A percentile compares a stretch with the other conserved stretches of the same genome.
Conservation (phyloP, 1,140 invertebrate species). For the Hyles vespertilio region DNA sequence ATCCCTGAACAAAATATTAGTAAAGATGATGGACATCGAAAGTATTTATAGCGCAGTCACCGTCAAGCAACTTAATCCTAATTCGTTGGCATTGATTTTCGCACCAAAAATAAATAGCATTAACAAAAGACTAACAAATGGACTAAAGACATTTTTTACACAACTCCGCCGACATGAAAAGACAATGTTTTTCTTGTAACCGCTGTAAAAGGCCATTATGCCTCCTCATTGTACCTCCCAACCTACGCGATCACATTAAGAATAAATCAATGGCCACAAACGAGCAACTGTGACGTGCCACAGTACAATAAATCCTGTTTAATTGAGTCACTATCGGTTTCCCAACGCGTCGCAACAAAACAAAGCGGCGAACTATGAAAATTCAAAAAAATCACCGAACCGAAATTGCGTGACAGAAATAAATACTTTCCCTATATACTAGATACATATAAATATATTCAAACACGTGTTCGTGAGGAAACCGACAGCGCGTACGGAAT, state of each 20-base stretch:
- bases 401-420: constrained; percentile 69
- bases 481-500: constrained; percentile 56
- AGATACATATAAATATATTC: constrained; percentile 42
- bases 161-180: background rate
- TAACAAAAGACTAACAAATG: too few species aligned
- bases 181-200: constrained; percentile 2
- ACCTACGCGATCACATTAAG: constrained; percentile 18
- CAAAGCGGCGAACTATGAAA: constrained; percentile 33
- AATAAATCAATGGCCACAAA: constrained; percentile 17
- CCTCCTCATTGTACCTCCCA: constrained; percentile 9
- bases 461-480: constrained; percentile 71
- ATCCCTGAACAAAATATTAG: too few species aligned
- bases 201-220: constrained; percentile 4
- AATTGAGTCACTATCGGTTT: constrained; percentile 46
- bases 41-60: too few species aligned
- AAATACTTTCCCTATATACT: constrained; percentile 48
- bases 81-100: too few species aligned
- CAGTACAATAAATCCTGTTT: constrained; percentile 42
- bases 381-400: constrained; percentile 52
- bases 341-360: constrained; percentile 21
- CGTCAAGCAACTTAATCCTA: too few species aligned
- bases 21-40: too few species aligned
- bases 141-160: too few species aligned
- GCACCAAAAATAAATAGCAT: too few species aligned
- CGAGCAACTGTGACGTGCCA: constrained; percentile 31